Evolutionary conservation across 2,797 vertebrate genomes (phyloP).

Genomic region (Oryzias dopingdopingensis): DNA sequence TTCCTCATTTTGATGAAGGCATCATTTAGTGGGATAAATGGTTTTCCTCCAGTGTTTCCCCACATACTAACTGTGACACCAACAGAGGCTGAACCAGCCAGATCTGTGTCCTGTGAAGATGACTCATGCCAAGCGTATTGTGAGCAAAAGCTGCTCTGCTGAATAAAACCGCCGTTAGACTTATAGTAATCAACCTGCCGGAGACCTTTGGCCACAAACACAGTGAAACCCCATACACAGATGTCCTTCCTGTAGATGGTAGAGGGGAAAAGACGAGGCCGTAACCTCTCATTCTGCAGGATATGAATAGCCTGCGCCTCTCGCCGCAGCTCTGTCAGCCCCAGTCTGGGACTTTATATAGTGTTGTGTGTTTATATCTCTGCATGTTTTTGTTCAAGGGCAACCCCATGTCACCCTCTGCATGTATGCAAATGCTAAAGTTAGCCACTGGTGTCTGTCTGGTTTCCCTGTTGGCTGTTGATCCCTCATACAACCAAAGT

Average conservation of each 20-base stretch:
- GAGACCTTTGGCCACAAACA: slow-evolving; percentile 34
- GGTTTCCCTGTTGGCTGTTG: slow-evolving; percentile 52
- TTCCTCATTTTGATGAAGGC: slow-evolving; percentile 64
- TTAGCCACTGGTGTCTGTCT: slow-evolving; percentile 54
- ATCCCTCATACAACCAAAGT: slow-evolving; percentile 47
- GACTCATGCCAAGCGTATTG: slow-evolving; percentile 20
- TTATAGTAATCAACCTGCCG: slow-evolving; percentile 49
- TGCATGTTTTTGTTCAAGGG: slow-evolving; percentile 68
- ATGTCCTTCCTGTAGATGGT: slow-evolving; percentile 57
- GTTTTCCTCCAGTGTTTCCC: slow-evolving; percentile 62
- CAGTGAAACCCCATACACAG: slow-evolving; percentile 35
- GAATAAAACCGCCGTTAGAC: slow-evolving; percentile 47
- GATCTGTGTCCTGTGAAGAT: slow-evolving; percentile 39
- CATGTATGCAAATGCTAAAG: slow-evolving; percentile 60
- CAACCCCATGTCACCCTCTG: slow-evolving; percentile 47
- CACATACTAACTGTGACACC: slow-evolving; percentile 67
- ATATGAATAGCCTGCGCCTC: slow-evolving; percentile 82
- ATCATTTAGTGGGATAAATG: slow-evolving; percentile 72
- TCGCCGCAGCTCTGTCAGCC: slow-evolving; percentile 77
- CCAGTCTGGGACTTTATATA: slow-evolving; percentile 83
- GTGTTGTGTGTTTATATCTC: slow-evolving; percentile 70
- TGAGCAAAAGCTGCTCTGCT: slow-evolving; percentile 9
- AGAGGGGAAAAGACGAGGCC: slow-evolving; percentile 60
- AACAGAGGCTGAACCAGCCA: slow-evolving; percentile 38
- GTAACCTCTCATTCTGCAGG: slow-evolving; percentile 79